phyloP scores from a whole-genome alignment of 2,797 vertebrate genomes.

The Danio albolineatus region DNA sequence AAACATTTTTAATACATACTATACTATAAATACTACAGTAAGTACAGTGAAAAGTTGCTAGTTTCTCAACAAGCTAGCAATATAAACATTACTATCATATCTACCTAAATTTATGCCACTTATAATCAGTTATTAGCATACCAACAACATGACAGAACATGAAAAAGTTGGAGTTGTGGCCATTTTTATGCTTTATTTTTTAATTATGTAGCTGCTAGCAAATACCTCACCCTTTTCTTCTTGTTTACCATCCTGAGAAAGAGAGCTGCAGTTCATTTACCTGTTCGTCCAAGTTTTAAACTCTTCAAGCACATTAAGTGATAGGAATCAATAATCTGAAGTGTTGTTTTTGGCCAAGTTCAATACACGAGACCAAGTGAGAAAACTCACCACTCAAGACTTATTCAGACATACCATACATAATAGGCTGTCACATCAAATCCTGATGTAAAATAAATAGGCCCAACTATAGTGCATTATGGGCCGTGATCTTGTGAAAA shows the following conservation, averaged over 20 bases:
- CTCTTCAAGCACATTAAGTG: conserved; percentile 16
- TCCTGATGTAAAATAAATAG: conserved; percentile 50
- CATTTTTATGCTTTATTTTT: not conserved
- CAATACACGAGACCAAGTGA: conserved; percentile 20
- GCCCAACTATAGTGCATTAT: conserved; percentile 36
- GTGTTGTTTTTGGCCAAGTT: conserved; percentile 51
- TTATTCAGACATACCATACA: conserved; percentile 3
- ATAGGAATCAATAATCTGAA: conserved; percentile 36
- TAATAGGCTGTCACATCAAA: conserved; percentile 39
- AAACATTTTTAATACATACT: too few species aligned
- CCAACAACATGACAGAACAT: not conserved
- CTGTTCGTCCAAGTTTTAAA: conserved; percentile 4
- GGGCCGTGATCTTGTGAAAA: conserved; percentile 53
- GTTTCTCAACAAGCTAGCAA: too few species aligned
- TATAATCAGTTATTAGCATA: not conserved
- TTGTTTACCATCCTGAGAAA: conserved; percentile 39
- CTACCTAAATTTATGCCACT: not conserved
- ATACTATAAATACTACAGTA: too few species aligned
- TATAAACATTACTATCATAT: too few species aligned
- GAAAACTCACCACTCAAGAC: not conserved
- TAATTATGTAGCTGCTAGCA: not conserved
- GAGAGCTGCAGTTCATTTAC: conserved; percentile 27
- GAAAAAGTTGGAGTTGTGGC: not conserved
- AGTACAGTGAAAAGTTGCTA: too few species aligned
- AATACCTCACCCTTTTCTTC: too few species aligned